These are phyloP conservation scores for Piscicola geometra DNA, from an alignment of 2,888 invertebrate species.

Conservation along the genomic window DNA sequence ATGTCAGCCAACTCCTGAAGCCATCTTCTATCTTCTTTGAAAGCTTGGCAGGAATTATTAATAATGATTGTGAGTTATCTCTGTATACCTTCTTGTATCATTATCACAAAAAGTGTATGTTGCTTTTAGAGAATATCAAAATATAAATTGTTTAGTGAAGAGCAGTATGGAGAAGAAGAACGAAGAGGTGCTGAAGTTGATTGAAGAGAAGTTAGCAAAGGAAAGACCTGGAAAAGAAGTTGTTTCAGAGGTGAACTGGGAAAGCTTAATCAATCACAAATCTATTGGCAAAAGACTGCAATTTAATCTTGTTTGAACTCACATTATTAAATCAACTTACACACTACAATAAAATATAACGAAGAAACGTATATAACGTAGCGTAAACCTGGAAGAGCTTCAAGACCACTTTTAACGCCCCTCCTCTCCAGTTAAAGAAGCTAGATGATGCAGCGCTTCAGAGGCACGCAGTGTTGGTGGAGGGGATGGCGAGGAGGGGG, in stretches of 20 bases:
- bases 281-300: too few relatives aligned
- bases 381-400: too few relatives aligned
- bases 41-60: not conserved
- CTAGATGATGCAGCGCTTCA: not conserved
- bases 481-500: not conserved
- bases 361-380: too few relatives aligned
- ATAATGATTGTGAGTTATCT: not conserved
- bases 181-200: not conserved
- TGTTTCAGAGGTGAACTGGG: not conserved
- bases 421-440: not conserved
- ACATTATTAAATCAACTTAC: not conserved
- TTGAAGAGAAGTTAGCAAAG: not conserved
- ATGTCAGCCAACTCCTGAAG: not conserved
- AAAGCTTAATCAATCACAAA: too few relatives aligned
- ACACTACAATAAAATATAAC: too few relatives aligned
- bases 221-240: not conserved
- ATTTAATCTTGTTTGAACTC: too few relatives aligned
- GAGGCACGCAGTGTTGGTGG: not conserved
- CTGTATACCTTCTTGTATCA: not conserved
- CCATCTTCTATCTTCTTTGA: not conserved
- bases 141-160: too few relatives aligned
- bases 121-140: too few relatives aligned
- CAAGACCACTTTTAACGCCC: too few relatives aligned
- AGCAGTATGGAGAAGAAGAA: not conserved
- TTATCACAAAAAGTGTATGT: too few relatives aligned